A percentile compares a stretch with the other conserved stretches of the same genome.
These are phyloP conservation scores for Sitta europaea DNA, from an alignment of 2,113 vertebrate species.

Conservation along the genomic window DNA sequence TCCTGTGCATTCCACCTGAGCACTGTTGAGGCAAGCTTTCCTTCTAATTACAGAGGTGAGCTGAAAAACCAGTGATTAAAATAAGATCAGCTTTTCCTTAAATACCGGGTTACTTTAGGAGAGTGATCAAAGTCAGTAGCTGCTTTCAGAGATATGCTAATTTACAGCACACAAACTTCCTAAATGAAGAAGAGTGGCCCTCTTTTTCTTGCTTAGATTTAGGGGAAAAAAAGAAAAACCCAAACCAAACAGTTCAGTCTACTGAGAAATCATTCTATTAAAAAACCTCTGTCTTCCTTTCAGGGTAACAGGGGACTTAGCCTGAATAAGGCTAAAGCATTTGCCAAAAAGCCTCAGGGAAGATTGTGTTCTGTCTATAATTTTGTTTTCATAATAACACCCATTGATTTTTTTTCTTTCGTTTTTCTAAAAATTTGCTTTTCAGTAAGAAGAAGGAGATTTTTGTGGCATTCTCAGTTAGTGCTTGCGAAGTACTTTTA, in stretches of 20 bases:
- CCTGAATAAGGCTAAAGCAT: neutral
- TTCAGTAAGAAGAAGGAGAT: neutral
- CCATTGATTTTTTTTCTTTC: neutral
- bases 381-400: neutral
- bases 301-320: neutral
- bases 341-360: neutral
- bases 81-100: slow-evolving; percentile 34
- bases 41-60: slow-evolving; percentile 43
- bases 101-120: neutral
- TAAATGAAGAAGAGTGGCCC: neutral
- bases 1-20: slow-evolving; percentile 28
- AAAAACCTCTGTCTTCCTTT: neutral
- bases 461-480: neutral
- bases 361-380: neutral
- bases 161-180: neutral
- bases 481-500: neutral
- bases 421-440: neutral
- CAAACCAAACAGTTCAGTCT: neutral
- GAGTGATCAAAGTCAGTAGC: neutral
- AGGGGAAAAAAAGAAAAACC: neutral
- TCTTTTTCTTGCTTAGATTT: neutral
- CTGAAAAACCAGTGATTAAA: slow-evolving; percentile 36
- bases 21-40: neutral
- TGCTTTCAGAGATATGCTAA: neutral
- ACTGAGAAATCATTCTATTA: neutral